Evolutionary conservation across 2,113 vertebrate species (phyloP), one percentile per base, ranked within the genome.

Genomic region (Melanotaenia duboulayi): DNA sequence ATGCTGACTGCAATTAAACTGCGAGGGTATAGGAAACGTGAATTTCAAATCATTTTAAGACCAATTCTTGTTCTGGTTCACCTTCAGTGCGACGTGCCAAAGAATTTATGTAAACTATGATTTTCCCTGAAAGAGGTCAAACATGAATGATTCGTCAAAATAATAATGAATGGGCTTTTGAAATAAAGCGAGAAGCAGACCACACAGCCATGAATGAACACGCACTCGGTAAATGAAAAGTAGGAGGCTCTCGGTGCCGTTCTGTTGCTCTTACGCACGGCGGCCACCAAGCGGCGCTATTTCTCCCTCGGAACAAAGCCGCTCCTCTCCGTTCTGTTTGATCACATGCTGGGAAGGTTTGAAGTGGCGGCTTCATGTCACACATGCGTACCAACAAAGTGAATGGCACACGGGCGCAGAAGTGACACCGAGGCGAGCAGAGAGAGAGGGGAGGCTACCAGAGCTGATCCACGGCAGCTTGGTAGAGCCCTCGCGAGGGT

Each of bases 281-380:
- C 59, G 13, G 68, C 90, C 93, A 65, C 89, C 52, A 58, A 40
- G 90, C 54, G 93, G 58, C 91, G 81, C 85, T 84, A 44, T 89
- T 85, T 78, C 65, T 20, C 78, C 78, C 70, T 19, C 3, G 0
- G 32, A 65, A 69, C 70, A 81, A 70, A 74, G 75, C 35, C 55
- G 56, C 59, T 52, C 28, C 59, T 78, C 65, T 73, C 28, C 57
- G 63, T 66, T 42, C 73, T 37, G 63, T 74, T 67, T 62, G 69
- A 72, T 88, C 89, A 82, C 86, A 87, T 81, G 87, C 82, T 78
- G 86, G 66, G 81, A 74, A 46, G 78, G 74, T 73, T 68, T 61
- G 86, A 80, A 85, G 85, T 88, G 85, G 83, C 71, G 67, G 74
- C 83, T 90, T 81, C 89, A 80, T 91, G 94, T 92, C 93, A 71